Evolutionary conservation across 2,797 vertebrate species (phyloP), one percentile per base, ranked within the genome.

Genomic region (Anas georgica): DNA sequence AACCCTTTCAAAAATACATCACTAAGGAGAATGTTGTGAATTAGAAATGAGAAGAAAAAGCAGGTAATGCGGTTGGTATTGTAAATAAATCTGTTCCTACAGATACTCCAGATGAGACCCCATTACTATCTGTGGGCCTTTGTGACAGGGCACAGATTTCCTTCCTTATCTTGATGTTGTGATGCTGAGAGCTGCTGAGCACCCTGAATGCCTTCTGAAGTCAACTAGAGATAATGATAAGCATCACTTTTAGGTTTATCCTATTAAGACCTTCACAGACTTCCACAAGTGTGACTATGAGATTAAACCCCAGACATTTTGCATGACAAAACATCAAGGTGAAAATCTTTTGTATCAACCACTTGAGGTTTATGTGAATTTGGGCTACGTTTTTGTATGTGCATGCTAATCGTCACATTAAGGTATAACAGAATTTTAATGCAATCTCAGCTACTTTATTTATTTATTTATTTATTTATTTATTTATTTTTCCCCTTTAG

Each of bases 401-500:
- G 3, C 31, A 13, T 39, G 13, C 10, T 88, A 17, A 75, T 66
- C 17, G 64, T 90, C 68, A 56, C 18, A 20, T 82, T 69, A 59
- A 74, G 78, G 41, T 64, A 14, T 67, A 84, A 67, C 31, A 80
- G 13, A 82, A 86, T 77, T 86, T 50, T 21, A 90, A 10, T 12
- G 14, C 11, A 26, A 33, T 50, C 14, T 63, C 35, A 41, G 15
- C 11, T 79, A 28, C 28, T 87, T 70, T 31, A 25, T 80, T 55
- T 31, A 25, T 80, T 55, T 68, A 4, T 48, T 22, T 43, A 43
- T 43, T n/a, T n/a, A n/a, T n/a, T 45, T 46, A 46, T 46, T 48
- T 23, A 13, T 7, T 9, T n/a, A 39, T 46, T n/a, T 15, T 4
- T 35, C n/a, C 20, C 18, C 22, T 96, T 88, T 72, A 98, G 98